Base-by-base conservation (phyloP, 2,113 vertebrate genomes). In the Ahaetulla prasina region DNA sequence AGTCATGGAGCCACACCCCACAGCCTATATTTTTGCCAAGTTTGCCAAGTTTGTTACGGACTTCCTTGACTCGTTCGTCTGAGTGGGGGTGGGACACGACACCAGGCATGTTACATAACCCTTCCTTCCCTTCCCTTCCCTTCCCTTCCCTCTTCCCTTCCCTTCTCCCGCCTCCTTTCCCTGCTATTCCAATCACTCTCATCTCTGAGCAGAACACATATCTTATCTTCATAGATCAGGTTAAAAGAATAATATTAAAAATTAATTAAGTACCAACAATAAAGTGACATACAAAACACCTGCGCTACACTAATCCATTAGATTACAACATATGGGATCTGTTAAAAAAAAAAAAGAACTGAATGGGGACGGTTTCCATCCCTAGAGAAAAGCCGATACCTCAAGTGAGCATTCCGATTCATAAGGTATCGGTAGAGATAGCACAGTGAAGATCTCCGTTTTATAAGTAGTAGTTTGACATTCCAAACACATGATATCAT, bases 371-470 rank as follows among this genome's bases (percentile, higher is more conserved):
- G 1, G 0, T 80, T 47, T 80, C 47, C 27, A 5, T 57, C 52
- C 2, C 14, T 18, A 50, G 8, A 27, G n/a, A 90, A 55, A 52
- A 23, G 0, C 2, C 16, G 2, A 0, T 95, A 98, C 99, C 98
- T 98, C 97, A 60, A 99, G 97, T 25, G 98, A 98, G 92, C 98
- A 98, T 18, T 94, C 74, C 1, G 30, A 93, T 52, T 94, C 94
- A 0, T 97, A 95, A 2, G 98, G 98, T 84, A 99, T 96, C 3
- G 98, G 98, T 57, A 99, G 96, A 18, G 98, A 98, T 1, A 99
- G 97, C 0, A 98, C 89, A 0, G 98, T 98, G 97, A 99, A 98
- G 91, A 92, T 95, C 95, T 99, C 98, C 0, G 96, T 96, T 96
- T 94, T 98, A 68, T 96, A 27, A 0, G 93, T 96, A 91, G 97